Percentiles rank a stretch among this genome's conserved stretches.
Evolutionary conservation across 2,888 invertebrate species (phyloP).

Genomic region (Leistus spinibarbis): DNA sequence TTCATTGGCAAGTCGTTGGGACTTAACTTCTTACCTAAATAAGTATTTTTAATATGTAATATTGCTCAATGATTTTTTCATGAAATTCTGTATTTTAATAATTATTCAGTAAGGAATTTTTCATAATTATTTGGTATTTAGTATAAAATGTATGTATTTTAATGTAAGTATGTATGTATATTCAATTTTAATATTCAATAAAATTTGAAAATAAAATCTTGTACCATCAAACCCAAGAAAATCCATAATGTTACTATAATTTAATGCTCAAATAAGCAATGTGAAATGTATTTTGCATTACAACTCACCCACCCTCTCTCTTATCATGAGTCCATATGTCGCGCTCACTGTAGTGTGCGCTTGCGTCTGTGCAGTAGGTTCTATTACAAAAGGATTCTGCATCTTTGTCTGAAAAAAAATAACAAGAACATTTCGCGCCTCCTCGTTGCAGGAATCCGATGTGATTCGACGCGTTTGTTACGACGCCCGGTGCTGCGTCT

Average conservation of each 20-base stretch:
- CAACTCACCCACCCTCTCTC: not conserved
- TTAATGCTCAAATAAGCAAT: not conserved
- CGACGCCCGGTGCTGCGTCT: constrained; percentile 17
- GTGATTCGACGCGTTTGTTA: constrained; percentile 1
- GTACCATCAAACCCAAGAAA: not conserved
- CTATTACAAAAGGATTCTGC: not conserved
- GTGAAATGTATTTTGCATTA: not conserved
- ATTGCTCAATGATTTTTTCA: not conserved
- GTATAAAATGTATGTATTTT: not conserved
- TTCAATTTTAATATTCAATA: not conserved
- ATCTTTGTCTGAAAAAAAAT: not conserved
- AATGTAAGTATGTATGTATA: not conserved
- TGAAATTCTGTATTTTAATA: not conserved
- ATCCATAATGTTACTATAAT: not conserved
- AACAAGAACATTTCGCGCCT: not conserved
- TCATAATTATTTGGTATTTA: not conserved
- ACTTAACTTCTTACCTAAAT: constrained; percentile 61
- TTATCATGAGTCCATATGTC: not conserved
- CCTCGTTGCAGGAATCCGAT: not conserved
- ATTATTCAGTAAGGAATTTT: not conserved
- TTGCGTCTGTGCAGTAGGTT: not conserved
- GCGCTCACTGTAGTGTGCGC: not conserved
- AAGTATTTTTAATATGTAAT: not conserved
- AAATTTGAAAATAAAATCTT: not conserved
- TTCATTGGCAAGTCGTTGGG: constrained; percentile 78